These are phyloP conservation scores for Cerastoderma edule DNA, from an alignment of 2,888 invertebrate genomes.

Conservation along the genomic window DNA sequence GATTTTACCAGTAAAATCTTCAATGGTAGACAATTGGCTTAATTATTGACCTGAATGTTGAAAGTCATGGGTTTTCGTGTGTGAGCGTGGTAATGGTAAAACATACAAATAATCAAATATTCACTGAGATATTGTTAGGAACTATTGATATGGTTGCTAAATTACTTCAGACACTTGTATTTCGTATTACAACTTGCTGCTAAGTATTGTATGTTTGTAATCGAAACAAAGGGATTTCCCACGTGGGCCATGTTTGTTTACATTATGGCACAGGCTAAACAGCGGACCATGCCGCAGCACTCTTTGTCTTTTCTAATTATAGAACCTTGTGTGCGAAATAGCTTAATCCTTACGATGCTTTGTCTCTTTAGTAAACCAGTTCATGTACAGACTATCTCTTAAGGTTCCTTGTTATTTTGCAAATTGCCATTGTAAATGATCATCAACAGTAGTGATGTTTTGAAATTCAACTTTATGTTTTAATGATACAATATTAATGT, in stretches of 20 bases:
- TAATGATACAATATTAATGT: neutral
- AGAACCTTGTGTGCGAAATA: neutral
- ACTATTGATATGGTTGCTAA: neutral
- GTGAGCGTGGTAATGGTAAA: neutral
- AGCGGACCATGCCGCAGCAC: neutral
- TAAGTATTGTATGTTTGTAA: neutral
- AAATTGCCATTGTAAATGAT: neutral
- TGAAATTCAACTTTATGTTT: neutral
- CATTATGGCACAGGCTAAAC: neutral
- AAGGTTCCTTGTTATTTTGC: neutral
- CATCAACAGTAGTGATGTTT: neutral
- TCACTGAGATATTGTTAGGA: neutral
- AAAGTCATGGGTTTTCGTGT: neutral
- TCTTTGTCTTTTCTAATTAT: neutral
- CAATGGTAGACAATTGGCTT: neutral
- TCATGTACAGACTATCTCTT: neutral
- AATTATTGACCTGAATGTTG: neutral
- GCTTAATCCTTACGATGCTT: neutral
- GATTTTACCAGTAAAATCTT: neutral
- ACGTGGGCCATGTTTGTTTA: neutral
- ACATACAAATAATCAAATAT: neutral
- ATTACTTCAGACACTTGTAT: neutral
- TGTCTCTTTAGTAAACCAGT: neutral
- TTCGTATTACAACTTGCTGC: neutral
- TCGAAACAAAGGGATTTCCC: neutral